Conservation (phyloP, 2,888 invertebrate genomes). For the Adelphocoris suturalis region DNA sequence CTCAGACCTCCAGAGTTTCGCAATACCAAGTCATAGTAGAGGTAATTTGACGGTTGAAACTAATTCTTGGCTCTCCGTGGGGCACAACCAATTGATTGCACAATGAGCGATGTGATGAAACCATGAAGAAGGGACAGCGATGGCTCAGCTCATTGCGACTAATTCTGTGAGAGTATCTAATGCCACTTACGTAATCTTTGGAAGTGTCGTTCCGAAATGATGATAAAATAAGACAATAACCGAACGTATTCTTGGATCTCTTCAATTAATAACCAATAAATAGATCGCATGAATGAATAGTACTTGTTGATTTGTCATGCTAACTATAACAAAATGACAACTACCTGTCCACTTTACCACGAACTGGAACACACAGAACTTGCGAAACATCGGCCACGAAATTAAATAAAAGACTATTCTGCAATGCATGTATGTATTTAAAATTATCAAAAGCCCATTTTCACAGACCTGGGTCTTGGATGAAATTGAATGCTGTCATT, state of each 20-base stretch:
- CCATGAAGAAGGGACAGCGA: background rate
- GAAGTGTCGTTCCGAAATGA: constrained; percentile 1
- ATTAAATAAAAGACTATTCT: no score
- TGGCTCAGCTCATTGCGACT: background rate
- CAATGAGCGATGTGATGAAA: constrained; percentile 23
- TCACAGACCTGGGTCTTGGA: no score
- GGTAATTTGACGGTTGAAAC: background rate
- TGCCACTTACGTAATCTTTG: background rate
- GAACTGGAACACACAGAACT: no score
- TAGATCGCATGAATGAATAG: no score
- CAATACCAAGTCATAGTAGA: background rate
- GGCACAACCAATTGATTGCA: constrained; percentile 2
- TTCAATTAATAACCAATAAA: no score
- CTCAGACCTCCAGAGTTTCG: background rate
- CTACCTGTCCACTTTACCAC: no score
- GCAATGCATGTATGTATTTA: no score
- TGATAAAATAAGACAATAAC: background rate
- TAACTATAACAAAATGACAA: no score
- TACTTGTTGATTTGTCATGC: no score
- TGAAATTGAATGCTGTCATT: no score
- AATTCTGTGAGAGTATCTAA: constrained; percentile 1
- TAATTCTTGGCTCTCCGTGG: background rate
- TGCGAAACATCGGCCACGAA: no score
- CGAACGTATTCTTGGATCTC: background rate
- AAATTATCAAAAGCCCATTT: no score